phyloP scores from a whole-genome alignment of 2,888 invertebrate genomes.

The Iselma pallidipennis region DNA sequence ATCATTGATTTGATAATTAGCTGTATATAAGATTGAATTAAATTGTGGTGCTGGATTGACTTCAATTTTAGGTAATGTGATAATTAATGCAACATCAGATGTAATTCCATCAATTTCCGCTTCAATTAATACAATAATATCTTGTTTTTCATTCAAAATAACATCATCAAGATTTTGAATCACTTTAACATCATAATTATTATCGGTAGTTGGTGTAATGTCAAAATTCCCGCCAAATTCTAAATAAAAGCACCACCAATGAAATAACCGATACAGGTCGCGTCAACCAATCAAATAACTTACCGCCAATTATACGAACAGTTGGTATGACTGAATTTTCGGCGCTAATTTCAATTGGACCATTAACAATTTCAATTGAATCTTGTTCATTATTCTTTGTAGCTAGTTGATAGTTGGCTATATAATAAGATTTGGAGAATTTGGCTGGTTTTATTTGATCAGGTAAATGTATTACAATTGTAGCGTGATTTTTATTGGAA shows the following conservation, averaged over 20 bases:
- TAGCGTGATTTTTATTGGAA: background rate
- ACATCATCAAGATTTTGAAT: conserved; percentile 7
- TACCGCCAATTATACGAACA: conserved; percentile 22
- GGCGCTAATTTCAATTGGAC: conserved; percentile 4
- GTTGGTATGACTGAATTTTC: background rate
- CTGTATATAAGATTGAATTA: conserved; percentile 15
- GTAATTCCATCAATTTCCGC: conserved; percentile 19
- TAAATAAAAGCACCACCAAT: conserved; percentile 24
- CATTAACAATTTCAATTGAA: background rate
- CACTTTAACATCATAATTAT: conserved; percentile 12
- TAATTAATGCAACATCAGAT: conserved; percentile 21
- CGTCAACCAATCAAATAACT: conserved; percentile 11
- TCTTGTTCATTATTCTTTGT: background rate
- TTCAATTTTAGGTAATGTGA: conserved; percentile 27
- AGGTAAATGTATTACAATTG: background rate
- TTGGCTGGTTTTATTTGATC: background rate
- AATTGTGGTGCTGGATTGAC: conserved; percentile 17
- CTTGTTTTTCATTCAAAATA: conserved; percentile 22
- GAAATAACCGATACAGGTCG: background rate
- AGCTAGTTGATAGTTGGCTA: background rate
- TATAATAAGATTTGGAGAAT: conserved; percentile 5
- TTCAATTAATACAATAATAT: conserved; percentile 25
- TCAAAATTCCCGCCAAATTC: conserved; percentile 26
- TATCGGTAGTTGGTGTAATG: conserved; percentile 12
- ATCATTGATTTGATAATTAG: conserved; percentile 14